Base-by-base conservation (phyloP, 2,797 vertebrate species). In the Alcedo atthis region DNA sequence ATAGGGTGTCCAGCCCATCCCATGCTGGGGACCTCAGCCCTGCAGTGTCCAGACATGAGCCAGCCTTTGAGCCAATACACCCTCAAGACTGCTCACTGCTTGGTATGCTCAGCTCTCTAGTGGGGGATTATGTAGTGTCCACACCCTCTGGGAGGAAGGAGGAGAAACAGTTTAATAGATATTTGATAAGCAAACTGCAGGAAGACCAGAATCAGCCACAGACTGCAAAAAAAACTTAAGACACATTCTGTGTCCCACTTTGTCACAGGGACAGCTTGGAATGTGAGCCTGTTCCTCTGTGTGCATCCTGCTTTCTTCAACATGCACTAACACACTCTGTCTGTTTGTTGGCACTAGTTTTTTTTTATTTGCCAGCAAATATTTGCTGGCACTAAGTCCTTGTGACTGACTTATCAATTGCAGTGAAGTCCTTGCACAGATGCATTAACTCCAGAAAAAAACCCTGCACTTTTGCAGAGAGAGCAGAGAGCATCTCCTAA, bases 31-130 rank as follows among this genome's bases (percentile, higher is more conserved):
- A 42, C 33, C 32, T 32, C 62, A 89, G 58, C 26, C 63, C 51
- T 49, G 26, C 6, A 4, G 70, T 5, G 1, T 7, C 26, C 4
- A 4, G 24, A 11, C 6, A 13, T 0, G 4, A 71, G 15, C 42
- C 33, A 35, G 32, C 11, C 42, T 67, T 66, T 40, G 53, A 58
- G 35, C 15, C 42, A 49, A 17, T 8, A n/a, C 14, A 37, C 21
- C 32, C 32, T n/a, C 48, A 9, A 30, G 30, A 37, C 28, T 1
- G 3, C 58, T 33, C 28, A 8, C 18, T 54, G 18, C 12, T 9
- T 32, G 26, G 18, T 61, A 32, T 37, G 33, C 8, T 81, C 0
- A 0, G 48, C 30, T 58, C 9, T 4, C 46, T 58, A 2, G 2
- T 1, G 6, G 11, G 42, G 22, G 19, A 63, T 33, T 67, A 42